These are phyloP conservation scores for Morpho helenor DNA, from an alignment of 2,888 invertebrate genomes.

Conservation along the genomic window DNA sequence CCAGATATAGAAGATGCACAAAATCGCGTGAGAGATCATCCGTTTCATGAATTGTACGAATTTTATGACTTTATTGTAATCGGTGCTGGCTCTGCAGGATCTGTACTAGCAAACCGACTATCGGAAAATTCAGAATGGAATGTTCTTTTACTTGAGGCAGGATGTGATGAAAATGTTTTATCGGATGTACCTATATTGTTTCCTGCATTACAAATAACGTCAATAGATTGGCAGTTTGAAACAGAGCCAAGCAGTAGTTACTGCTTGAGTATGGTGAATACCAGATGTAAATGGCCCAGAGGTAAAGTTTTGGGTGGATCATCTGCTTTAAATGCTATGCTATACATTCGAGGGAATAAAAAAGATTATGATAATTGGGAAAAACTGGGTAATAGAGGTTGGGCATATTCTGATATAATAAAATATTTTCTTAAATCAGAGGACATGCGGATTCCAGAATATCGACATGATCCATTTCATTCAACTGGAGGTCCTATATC, in stretches of 20 bases:
- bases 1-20: slow-evolving; percentile 85
- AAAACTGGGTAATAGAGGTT: slow-evolving; percentile 84
- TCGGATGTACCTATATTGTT: slow-evolving; percentile 86
- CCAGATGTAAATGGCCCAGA: slow-evolving; percentile 86
- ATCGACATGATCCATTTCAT: slow-evolving; percentile 81
- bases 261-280: slow-evolving; percentile 83
- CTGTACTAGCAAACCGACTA: slow-evolving; percentile 87
- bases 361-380: slow-evolving; percentile 94
- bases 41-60: slow-evolving; percentile 72
- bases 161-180: slow-evolving; percentile 84
- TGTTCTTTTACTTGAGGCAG: slow-evolving; percentile 89
- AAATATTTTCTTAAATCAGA: slow-evolving; percentile 90
- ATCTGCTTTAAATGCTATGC: slow-evolving; percentile 93
- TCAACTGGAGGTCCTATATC: slow-evolving; percentile 85
- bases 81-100: slow-evolving; percentile 90
- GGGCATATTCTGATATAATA: slow-evolving; percentile 87
- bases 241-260: slow-evolving; percentile 85
- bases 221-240: slow-evolving; percentile 90
- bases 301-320: slow-evolving; percentile 90
- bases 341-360: slow-evolving; percentile 91
- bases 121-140: slow-evolving; percentile 86
- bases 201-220: slow-evolving; percentile 84
- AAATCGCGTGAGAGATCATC: slow-evolving; percentile 79
- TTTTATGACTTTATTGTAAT: slow-evolving; percentile 89
- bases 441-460: slow-evolving; percentile 84